Evolutionary conservation across 2,113 vertebrate genomes (phyloP), one percentile per base, ranked within the genome.

Genomic region (Aptenodytes patagonicus): DNA sequence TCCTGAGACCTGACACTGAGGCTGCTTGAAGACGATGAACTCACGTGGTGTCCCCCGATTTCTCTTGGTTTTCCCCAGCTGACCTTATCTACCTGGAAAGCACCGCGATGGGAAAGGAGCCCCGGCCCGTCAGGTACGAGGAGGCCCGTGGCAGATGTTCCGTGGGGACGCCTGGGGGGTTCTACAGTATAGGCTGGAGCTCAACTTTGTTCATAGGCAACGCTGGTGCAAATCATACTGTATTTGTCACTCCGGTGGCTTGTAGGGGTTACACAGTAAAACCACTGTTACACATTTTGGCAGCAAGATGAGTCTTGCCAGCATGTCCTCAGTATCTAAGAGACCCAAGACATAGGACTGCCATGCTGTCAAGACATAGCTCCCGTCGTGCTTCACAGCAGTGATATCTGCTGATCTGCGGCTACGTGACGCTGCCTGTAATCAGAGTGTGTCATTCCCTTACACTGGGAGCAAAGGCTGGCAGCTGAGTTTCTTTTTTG

Each of bases 151-250:
- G 52, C 36, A 64, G 49, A 10, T 1, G 7, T 40, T 36, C 22
- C 0, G 1, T 66, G 57, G 28, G 36, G 44, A 9, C 4, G 10
- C n/a, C 4, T 1, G 1, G 7, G 24, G 20, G 11, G 5, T 75
- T 42, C 76, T 62, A 49, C 5, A 7, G 0, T 2, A 2, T 1
- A 26, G 8, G 32, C 68, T 54, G 46, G 42, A 87, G 46, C 80
- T 54, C 66, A 73, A 0, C 20, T 55, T 73, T 20, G 46, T 29
- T 70, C 12, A 12, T 2, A 31, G 71, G 54, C 44, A 64, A 3
- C 40, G 2, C 13, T 28, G 54, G n/a, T 57, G 68, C 31, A 40
- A 31, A 9, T 4, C 0, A 5, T 47, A 16, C 12, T 1, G 0
- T 15, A 8, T 40, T 42, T 65, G 34, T 40, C 28, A 31, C 40